Evolutionary conservation across 2,888 invertebrate species (phyloP), one percentile per base, ranked within the genome.

Genomic region (Anoncus sp.): DNA sequence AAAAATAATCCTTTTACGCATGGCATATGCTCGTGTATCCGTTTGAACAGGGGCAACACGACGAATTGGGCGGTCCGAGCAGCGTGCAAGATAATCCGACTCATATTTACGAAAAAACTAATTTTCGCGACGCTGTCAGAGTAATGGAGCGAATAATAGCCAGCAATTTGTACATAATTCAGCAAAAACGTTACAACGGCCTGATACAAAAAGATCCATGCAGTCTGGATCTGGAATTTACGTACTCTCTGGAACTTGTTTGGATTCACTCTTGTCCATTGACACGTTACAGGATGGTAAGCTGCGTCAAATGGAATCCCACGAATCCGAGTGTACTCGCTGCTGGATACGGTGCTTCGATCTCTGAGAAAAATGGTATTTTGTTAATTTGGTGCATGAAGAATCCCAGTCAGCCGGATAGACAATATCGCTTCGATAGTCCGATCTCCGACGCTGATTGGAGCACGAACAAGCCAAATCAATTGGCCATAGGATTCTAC

Each of bases 401-500:
- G 90, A 97, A 97, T 89, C 96, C 96, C 0, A 93, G 94, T 14
- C 94, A 95, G 86, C 97, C 97, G 0, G 97, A 96, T 88, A 92
- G 96, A 77, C 87, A 92, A 6, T 96, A 95, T 85, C 84, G 90
- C 3, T 96, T 96, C 85, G 87, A 92, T 0, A 92, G 93, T 57
- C 94, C 96, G 0, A 93, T 96, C 0, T 95, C 96, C 0, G 92
- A 94, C 0, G 90, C 97, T 0, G 93, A 94, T 49, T 97, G 97
- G 92, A 96, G 96, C 0, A 92, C 91, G 0, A 92, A 90, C 49
- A 93, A 94, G 73, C 95, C 97, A 0, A 96, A 96, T 88, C 92
- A 96, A 85, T 87, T 97, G 20, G 96, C 96, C 0, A 92, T 96
- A 69, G 97, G 96, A 0, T 95, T 96, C 81, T 93, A 95, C 83